Evolutionary conservation across 2,888 invertebrate species (phyloP), one percentile per base, ranked within the genome.

Genomic region (Teleogryllus oceanicus): DNA sequence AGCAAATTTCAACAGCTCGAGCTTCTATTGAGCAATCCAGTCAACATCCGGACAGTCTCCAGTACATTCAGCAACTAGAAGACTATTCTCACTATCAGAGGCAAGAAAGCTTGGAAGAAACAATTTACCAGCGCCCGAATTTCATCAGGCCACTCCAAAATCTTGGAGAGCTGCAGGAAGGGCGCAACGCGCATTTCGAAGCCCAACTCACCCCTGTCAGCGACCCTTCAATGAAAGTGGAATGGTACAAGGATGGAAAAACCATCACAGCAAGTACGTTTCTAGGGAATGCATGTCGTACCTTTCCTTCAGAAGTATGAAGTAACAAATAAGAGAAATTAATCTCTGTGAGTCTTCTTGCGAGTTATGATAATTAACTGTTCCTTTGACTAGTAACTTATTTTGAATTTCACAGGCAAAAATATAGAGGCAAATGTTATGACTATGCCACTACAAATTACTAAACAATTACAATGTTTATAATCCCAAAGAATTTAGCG

Each of bases 191-290:
- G 83, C 96, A 97, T 87, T 96, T 97, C 85, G 97, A 97, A 89
- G 97, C 94, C 81, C 96, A 96, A 88, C 90, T 97, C 77, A 95
- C 94, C 82, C 97, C 97, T 81, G 96, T 96, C 79, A 96, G 95
- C 85, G 97, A 97, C 86, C 94, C 96, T 80, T 94, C 94, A 77
- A 96, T 97, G 96, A 93, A 94, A 89, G 95, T 96, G 86, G 96
- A 97, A 88, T 97, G 96, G 96, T 96, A 94, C 89, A 96, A 96
- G 89, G 96, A 96, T 91, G 98, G 97, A 84, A 92, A 93, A 87
- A 93, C 97, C 50, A 94, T 99, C 85, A 97, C 96, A 89, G 96
- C 97, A 87, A 98, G 98, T 90, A 84, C 86, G 89, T 85, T 50
- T 16, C n/a, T 21, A 37, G 37, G 5, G 37, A 37, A 37, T 37